A percentile compares a stretch with the other conserved stretches of the same genome.
phyloP scores from a whole-genome alignment of 1,140 invertebrate genomes.

The Calephelis nemesis region DNA sequence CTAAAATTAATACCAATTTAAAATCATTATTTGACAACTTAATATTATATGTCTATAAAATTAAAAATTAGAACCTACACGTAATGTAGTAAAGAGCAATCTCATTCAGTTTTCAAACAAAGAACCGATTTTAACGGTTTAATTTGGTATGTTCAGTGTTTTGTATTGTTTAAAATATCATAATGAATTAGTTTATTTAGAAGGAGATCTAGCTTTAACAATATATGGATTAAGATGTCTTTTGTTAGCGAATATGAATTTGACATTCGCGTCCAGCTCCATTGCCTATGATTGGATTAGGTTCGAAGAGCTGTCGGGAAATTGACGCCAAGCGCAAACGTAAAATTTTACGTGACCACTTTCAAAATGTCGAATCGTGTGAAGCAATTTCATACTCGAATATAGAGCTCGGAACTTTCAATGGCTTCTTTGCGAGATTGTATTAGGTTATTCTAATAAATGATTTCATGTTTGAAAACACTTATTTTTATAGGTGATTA shows the following conservation, averaged over 20 bases:
- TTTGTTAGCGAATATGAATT: constrained; percentile 48
- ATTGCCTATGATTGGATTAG: constrained; percentile 73
- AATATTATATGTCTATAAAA: no score
- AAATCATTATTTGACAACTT: no score
- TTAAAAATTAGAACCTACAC: no score
- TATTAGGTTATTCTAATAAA: constrained; percentile 21
- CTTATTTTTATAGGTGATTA: not conserved
- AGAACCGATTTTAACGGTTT: no score
- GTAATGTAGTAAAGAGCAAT: no score
- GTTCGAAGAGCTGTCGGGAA: constrained; percentile 56
- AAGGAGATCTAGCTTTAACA: not conserved
- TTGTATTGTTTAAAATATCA: no score
- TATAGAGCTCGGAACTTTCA: constrained; percentile 12
- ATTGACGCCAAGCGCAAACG: constrained; percentile 62
- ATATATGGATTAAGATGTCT: constrained; percentile 19
- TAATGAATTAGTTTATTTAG: constrained; percentile 5
- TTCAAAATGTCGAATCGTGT: constrained; percentile 59
- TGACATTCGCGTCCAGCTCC: constrained; percentile 58
- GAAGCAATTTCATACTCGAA: constrained; percentile 52
- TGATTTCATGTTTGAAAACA: constrained; percentile 1
- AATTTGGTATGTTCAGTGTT: no score
- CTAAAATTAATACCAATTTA: no score
- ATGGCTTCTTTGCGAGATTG: constrained; percentile 11
- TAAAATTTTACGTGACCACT: constrained; percentile 78
- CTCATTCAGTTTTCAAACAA: no score